phyloP scores from a whole-genome alignment of 2,888 invertebrate species.

The Ellobium chinense region DNA sequence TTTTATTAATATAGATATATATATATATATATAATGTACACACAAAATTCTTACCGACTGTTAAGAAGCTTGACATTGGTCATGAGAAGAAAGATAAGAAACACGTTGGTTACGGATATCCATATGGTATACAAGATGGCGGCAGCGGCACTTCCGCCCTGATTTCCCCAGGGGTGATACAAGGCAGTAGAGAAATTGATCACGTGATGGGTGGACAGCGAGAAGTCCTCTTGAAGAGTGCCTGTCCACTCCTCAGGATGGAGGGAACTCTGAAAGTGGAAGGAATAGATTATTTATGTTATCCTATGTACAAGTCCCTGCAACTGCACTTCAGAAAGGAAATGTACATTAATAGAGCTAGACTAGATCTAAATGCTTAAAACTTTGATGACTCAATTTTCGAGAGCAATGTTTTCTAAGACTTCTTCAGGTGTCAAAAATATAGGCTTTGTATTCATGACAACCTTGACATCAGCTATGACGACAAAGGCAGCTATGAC shows the following conservation, averaged over 20 bases:
- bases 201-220: slow-evolving; percentile 32
- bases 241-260: slow-evolving; percentile 42
- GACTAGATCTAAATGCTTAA: no score
- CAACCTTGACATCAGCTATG: no score
- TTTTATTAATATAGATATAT: no score
- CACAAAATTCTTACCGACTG: slow-evolving; percentile 32
- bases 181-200: slow-evolving; percentile 49
- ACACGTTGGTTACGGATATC: slow-evolving; percentile 47
- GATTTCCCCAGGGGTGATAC: slow-evolving; percentile 53
- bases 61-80: slow-evolving; percentile 48
- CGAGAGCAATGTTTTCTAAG: no score
- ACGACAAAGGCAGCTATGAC: no score
- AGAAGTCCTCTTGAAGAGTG: slow-evolving; percentile 50
- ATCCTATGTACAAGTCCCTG: not conserved
- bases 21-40: not conserved
- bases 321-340: not conserved
- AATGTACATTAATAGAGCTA: no score
- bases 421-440: no score
- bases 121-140: slow-evolving; percentile 51
- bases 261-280: not conserved
- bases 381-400: no score
- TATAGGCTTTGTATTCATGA: no score
- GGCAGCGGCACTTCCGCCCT: slow-evolving; percentile 46
- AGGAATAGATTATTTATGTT: not conserved
- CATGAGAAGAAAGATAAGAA: slow-evolving; percentile 50